Percentiles rank a stretch among this genome's conserved stretches.
phyloP scores from a whole-genome alignment of 2,888 invertebrate species.

The Ernsta delagoae region DNA sequence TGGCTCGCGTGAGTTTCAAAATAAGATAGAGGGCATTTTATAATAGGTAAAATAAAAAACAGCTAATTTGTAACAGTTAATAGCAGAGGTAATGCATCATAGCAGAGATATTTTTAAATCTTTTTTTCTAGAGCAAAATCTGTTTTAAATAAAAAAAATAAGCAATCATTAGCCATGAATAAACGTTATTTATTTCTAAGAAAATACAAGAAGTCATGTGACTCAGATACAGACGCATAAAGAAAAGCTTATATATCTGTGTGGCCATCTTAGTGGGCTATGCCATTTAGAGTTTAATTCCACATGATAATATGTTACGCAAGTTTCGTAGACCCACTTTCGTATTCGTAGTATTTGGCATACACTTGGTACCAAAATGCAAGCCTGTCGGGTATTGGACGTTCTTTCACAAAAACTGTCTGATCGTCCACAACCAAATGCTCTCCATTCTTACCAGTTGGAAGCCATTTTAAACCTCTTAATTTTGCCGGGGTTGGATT shows the following conservation, averaged over 20 bases:
- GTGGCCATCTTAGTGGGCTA: too few species aligned
- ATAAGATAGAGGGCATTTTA: too few species aligned
- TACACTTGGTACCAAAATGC: constrained; percentile 12
- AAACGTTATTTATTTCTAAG: too few species aligned
- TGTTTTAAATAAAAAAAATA: background rate
- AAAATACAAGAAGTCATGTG: too few species aligned
- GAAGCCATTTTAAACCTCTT: background rate
- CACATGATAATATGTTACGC: too few species aligned
- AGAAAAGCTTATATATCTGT: too few species aligned
- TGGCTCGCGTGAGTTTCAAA: too few species aligned
- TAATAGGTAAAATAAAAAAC: too few species aligned
- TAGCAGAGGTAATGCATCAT: background rate
- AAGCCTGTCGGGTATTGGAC: constrained; percentile 5
- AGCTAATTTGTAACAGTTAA: background rate
- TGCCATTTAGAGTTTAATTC: too few species aligned
- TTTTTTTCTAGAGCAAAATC: constrained; percentile 7
- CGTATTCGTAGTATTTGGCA: background rate
- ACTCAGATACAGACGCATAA: too few species aligned
- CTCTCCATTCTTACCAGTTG: background rate
- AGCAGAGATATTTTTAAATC: background rate
- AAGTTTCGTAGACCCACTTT: background rate
- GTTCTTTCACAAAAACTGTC: background rate
- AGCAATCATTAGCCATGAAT: too few species aligned
- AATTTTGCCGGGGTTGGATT: background rate
- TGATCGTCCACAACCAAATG: constrained; percentile 1